Evolutionary conservation across 2,888 invertebrate genomes (phyloP).

Genomic region (Drosophila hamatofila): DNA sequence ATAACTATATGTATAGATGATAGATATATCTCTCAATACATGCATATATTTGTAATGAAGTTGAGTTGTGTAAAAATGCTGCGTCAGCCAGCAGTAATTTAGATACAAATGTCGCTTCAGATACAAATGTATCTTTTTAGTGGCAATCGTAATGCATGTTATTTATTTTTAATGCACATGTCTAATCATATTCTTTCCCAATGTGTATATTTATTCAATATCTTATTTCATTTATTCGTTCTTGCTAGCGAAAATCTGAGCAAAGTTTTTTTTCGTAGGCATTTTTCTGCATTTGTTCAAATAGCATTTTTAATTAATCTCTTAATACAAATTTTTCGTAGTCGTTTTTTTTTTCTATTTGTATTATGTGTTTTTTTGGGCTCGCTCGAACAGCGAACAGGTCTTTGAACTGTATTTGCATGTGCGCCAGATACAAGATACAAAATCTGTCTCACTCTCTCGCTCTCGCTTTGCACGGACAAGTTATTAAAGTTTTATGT

Average conservation of each 20-base stretch:
- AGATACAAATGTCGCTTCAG: conserved; percentile 36
- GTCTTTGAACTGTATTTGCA: conserved; percentile 80
- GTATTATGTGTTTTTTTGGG: conserved; percentile 33
- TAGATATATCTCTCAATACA: conserved; percentile 14
- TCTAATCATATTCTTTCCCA: conserved; percentile 2
- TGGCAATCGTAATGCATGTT: conserved; percentile 59
- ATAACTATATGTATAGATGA: conserved; percentile 2
- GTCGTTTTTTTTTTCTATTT: conserved; percentile 23
- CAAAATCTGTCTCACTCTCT: conserved; percentile 39
- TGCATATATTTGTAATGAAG: conserved; percentile 38
- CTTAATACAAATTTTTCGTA: conserved; percentile 28
- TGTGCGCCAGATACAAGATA: conserved; percentile 71
- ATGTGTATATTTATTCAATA: conserved; percentile 21
- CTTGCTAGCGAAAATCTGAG: conserved; percentile 11
- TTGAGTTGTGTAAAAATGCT: conserved; percentile 53
- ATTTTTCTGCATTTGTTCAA: conserved; percentile 42
- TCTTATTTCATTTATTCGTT: conserved; percentile 13
- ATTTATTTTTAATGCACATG: conserved; percentile 64
- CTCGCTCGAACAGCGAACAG: conserved; percentile 51
- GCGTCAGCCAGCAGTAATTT: conserved; percentile 67
- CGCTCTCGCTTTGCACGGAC: conserved; percentile 50
- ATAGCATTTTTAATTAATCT: conserved; percentile 60
- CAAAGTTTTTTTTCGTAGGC: conserved; percentile 11
- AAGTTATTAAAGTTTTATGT: conserved; percentile 72
- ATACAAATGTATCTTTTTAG: conserved; percentile 35